Evolutionary conservation across 2,797 vertebrate genomes (phyloP).

Genomic region (Falco columbarius): DNA sequence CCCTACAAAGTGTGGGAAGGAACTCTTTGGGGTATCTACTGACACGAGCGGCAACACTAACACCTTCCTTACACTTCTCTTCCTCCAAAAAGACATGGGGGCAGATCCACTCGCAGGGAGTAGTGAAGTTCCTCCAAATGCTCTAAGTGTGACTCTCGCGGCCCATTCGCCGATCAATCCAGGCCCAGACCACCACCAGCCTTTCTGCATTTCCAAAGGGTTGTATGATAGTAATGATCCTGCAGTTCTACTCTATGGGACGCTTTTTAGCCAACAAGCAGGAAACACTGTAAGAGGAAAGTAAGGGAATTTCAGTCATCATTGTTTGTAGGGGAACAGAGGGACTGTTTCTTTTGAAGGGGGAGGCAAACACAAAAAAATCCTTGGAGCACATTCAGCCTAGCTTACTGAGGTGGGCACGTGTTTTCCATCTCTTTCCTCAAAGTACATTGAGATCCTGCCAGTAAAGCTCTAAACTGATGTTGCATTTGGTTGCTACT

Average conservation of each 20-base stretch:
- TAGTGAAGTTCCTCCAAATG: background rate
- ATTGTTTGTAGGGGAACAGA: rapidly evolving
- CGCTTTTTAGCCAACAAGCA: background rate
- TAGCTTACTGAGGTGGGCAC: background rate
- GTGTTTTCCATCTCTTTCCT: background rate
- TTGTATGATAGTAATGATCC: background rate
- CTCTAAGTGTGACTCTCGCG: rapidly evolving
- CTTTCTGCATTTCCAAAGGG: background rate
- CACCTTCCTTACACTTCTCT: background rate
- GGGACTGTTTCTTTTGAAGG: background rate
- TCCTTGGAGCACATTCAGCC: background rate
- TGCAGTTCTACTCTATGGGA: rapidly evolving
- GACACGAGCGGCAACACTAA: background rate
- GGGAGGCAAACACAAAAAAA: background rate
- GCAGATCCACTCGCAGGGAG: background rate
- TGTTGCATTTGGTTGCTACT: background rate
- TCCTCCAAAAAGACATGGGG: background rate
- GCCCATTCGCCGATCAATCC: rapidly evolving
- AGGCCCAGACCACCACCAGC: background rate
- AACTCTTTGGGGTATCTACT: background rate
- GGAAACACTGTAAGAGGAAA: background rate
- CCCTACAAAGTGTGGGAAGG: background rate
- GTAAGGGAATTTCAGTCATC: background rate
- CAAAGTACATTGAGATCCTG: background rate
- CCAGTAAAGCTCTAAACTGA: background rate